Percentiles rank a stretch among this genome's conserved stretches.
phyloP scores from a whole-genome alignment of 2,797 vertebrate genomes.

The Propithecus deckenii region DNA sequence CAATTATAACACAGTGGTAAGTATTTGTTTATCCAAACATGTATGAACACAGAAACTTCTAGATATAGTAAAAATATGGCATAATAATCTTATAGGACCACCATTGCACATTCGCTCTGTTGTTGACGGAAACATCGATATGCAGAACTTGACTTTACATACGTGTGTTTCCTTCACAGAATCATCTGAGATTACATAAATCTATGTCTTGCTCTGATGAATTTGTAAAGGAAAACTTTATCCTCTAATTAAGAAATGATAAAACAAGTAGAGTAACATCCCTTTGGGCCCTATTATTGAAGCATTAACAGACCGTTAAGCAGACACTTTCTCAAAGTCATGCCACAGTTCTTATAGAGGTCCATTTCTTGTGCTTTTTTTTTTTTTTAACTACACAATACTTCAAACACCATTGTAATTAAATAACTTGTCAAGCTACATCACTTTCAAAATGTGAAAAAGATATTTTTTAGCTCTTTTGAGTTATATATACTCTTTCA shows the following conservation, averaged over 20 bases:
- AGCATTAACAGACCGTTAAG: conserved; percentile 41
- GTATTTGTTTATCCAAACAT: not conserved
- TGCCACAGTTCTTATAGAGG: not conserved
- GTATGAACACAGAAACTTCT: not conserved
- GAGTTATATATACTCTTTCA: not conserved
- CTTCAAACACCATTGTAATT: not conserved
- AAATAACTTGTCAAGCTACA: not conserved
- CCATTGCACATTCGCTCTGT: not conserved
- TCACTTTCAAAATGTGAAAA: not conserved
- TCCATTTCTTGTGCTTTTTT: not conserved
- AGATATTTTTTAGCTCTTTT: not conserved
- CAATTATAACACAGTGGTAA: not conserved
- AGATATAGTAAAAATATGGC: not conserved
- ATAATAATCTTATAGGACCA: not conserved
- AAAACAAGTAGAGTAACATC: not conserved
- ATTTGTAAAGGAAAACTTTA: conserved; percentile 27
- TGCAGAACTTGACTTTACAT: not conserved
- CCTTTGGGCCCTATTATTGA: not conserved
- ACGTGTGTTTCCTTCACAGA: not conserved
- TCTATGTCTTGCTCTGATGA: not conserved
- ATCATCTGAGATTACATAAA: not conserved
- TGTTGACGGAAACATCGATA: not conserved
- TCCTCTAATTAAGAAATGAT: conserved; percentile 1
- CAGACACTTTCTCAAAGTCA: not conserved
- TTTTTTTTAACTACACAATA: not conserved